Percentiles rank a stretch among this genome's conserved stretches.
These are phyloP conservation scores for Drosophila bifasciata DNA, from an alignment of 1,140 invertebrate genomes.

Conservation along the genomic window DNA sequence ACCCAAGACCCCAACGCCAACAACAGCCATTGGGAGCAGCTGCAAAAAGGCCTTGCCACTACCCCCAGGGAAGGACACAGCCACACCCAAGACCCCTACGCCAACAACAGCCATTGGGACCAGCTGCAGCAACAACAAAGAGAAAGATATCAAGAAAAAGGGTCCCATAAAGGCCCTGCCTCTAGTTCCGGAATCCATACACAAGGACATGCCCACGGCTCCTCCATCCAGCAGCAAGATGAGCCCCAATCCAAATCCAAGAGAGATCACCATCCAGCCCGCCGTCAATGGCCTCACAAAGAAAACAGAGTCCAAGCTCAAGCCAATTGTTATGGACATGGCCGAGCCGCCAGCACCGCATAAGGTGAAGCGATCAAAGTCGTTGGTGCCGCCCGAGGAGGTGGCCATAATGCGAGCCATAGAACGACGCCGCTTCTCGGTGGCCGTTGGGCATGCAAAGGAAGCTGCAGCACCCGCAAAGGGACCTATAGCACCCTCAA, in stretches of 20 bases:
- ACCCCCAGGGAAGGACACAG: background rate
- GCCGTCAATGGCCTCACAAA: background rate
- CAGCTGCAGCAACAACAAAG: conserved; percentile 6
- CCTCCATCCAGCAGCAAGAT: conserved; percentile 12
- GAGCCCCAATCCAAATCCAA: conserved; percentile 8
- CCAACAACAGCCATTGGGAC: background rate
- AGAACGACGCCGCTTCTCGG: conserved; percentile 47
- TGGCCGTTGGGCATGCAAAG: conserved; percentile 64
- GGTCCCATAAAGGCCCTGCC: conserved; percentile 10
- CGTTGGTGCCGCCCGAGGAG: conserved; percentile 35
- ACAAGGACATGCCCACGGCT: background rate
- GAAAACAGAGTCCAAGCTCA: background rate
- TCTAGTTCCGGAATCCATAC: conserved; percentile 1
- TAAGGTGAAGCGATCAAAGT: conserved; percentile 64
- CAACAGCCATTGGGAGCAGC: conserved; percentile 1
- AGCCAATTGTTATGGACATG: background rate
- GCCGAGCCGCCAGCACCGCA: background rate
- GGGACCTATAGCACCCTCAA: no score
- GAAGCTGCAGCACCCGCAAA: no score
- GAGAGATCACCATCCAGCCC: background rate
- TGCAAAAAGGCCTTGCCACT: conserved; percentile 13
- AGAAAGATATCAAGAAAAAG: background rate
- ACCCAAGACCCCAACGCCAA: background rate
- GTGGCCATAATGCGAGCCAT: conserved; percentile 20
- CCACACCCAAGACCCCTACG: background rate